Conservation (phyloP, 2,888 invertebrate genomes). For the Embidobia sp. region DNA sequence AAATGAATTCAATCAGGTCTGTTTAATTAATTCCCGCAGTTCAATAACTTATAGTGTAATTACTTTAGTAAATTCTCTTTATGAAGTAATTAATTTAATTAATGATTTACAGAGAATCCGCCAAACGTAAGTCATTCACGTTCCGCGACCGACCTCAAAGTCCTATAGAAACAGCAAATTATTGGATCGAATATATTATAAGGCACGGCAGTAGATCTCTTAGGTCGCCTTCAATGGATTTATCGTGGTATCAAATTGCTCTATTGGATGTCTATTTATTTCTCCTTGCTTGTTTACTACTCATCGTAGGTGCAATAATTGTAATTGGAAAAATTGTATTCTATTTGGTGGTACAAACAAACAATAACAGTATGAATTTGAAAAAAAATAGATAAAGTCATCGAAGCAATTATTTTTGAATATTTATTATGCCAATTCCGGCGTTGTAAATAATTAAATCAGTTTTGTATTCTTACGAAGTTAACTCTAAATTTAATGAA, state of each 20-base stretch:
- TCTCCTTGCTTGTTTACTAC: constrained; percentile 10
- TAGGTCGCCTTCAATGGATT: constrained; percentile 71
- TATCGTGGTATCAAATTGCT: constrained; percentile 72
- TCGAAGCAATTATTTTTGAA: too few relatives aligned
- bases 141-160: constrained; percentile 74
- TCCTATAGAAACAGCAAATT: constrained; percentile 70
- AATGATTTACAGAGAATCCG: constrained; percentile 63
- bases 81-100: neutral
- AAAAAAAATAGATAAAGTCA: constrained; percentile 16
- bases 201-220: constrained; percentile 63
- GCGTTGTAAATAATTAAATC: too few relatives aligned
- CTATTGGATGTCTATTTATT: constrained; percentile 73
- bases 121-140: constrained; percentile 47
- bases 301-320: constrained; percentile 6
- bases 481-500: too few relatives aligned
- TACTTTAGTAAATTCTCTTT: neutral
- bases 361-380: neutral
- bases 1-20: too few relatives aligned
- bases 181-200: constrained; percentile 70
- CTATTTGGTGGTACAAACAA: neutral
- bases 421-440: too few relatives aligned
- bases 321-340: constrained; percentile 23
- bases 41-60: too few relatives aligned
- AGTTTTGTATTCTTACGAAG: too few relatives aligned
- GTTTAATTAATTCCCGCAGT: too few relatives aligned